Evolutionary conservation across 64 coral and sea anemone genomes (phyloP), one percentile per base, ranked within the genome.

Genomic region (Dendrophyllia cribrosa): DNA sequence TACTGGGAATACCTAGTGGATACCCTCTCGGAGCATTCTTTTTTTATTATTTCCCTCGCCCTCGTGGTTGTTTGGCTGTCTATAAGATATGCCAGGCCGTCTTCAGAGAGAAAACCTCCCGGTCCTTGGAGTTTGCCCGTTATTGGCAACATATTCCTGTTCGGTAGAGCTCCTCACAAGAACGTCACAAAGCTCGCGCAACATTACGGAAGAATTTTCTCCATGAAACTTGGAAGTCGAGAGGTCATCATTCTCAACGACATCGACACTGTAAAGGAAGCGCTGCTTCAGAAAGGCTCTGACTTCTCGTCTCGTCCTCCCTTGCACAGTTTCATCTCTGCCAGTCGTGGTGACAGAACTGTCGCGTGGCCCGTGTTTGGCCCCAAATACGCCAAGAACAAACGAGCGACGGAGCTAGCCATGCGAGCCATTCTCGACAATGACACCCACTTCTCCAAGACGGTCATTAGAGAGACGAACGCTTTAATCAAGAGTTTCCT

Each of bases 221-320:
- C 94, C 63, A 93, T 99, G 91, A 96, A 88, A 45, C 91, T 99
- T 26, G 97, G 97, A 78, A 82, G 93, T 67, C 78, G 80, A 48
- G 91, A 96, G 68, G 97, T 94, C 76, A 91, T 99, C 50, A 93
- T 99, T 63, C 72, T 99, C 12, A 99, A 94, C 78, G 95, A 95
- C 72, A 79, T 99, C 25, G 85, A 99, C 76, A 88, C 89, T 23
- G 97, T 99, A 49, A 99, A 94, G 63, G 94, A 99, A 69, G 91
- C 97, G 23, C 85, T 99, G 9, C 83, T 99, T 16, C 88, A 93
- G 51, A 93, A 92, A 22, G 77, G 90, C n/a, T 91, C 91, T 19
- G 94, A 99, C 72, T 99, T 96, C 72, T 96, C 97, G 9, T 92
- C 88, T 21, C 95, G 97, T 48, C 97, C 97, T 23, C 94, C 88